A percentile compares a stretch with the other conserved stretches of the same genome.
Evolutionary conservation across 2,888 invertebrate genomes (phyloP).

Genomic region (Lobophora halterata): DNA sequence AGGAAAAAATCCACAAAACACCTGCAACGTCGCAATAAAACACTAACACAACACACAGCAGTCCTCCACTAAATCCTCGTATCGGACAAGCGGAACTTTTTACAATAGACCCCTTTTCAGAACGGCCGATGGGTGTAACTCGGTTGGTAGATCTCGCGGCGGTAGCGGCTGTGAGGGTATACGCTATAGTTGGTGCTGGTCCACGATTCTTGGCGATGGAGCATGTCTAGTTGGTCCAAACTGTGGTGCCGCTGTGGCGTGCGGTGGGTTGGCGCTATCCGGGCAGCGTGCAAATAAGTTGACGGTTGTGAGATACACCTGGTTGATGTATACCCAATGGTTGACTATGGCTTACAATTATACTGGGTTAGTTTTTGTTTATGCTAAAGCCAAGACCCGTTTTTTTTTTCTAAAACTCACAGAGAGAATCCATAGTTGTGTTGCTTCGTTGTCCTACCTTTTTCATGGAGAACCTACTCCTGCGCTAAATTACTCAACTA

Average conservation of each 20-base stretch:
- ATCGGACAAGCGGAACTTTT: slow-evolving; percentile 74
- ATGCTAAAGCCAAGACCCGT: too few species aligned
- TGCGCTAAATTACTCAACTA: too few species aligned
- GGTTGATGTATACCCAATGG: too few species aligned
- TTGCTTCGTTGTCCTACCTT: too few species aligned
- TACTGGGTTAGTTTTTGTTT: too few species aligned
- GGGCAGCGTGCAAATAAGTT: slow-evolving; percentile 74
- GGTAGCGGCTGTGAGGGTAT: slow-evolving; percentile 54
- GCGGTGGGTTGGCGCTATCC: slow-evolving; percentile 46
- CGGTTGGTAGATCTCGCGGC: slow-evolving; percentile 59
- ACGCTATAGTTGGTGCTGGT: slow-evolving; percentile 49
- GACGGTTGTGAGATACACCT: too few species aligned
- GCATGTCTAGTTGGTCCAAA: slow-evolving; percentile 73
- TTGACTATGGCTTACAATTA: too few species aligned
- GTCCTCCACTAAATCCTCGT: slow-evolving; percentile 63
- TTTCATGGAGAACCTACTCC: too few species aligned
- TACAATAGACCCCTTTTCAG: slow-evolving; percentile 77
- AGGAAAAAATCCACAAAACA: slow-evolving; percentile 36
- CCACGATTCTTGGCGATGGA: slow-evolving; percentile 65
- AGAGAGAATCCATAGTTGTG: too few species aligned
- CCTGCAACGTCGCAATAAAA: slow-evolving; percentile 44
- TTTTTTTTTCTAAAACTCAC: too few species aligned
- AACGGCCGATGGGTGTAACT: slow-evolving; percentile 74
- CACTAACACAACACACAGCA: slow-evolving; percentile 47
- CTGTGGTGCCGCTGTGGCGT: slow-evolving; percentile 71